Evolutionary conservation across 2,797 vertebrate genomes (phyloP).

Genomic region (Staurois parvus): DNA sequence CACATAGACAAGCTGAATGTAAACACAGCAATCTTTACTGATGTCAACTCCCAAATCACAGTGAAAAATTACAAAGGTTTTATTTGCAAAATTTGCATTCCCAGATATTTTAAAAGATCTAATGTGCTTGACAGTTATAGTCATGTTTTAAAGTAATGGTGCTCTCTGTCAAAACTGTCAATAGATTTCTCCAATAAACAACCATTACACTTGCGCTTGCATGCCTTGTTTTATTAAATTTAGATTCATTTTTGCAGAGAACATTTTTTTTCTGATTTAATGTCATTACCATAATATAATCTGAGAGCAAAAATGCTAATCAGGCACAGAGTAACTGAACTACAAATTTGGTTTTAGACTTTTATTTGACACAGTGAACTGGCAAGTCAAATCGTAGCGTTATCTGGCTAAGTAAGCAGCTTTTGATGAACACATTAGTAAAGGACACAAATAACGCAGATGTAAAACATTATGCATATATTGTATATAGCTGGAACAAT

Average conservation of each 20-base stretch:
- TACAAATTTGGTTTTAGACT: background rate
- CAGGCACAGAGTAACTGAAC: background rate
- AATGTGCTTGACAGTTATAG: no score
- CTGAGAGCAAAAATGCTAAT: background rate
- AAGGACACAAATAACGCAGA: background rate
- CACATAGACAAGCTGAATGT: no score
- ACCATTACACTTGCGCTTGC: no score
- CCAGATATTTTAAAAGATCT: no score
- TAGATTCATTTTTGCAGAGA: background rate
- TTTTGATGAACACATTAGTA: background rate
- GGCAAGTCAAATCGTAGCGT: background rate
- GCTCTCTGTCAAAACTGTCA: no score
- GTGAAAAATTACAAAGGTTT: no score
- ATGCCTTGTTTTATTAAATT: background rate
- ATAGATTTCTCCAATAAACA: no score
- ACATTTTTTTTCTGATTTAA: background rate
- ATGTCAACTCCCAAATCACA: no score
- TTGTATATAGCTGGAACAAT: background rate
- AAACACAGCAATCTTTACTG: no score
- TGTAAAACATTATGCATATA: background rate
- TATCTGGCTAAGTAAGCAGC: background rate
- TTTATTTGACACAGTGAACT: conserved; percentile 1
- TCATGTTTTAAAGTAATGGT: no score
- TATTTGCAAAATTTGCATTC: no score
- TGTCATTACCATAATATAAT: conserved; percentile 7